Base-by-base conservation (phyloP, 2,797 vertebrate species). In the Antennarius maculatus region DNA sequence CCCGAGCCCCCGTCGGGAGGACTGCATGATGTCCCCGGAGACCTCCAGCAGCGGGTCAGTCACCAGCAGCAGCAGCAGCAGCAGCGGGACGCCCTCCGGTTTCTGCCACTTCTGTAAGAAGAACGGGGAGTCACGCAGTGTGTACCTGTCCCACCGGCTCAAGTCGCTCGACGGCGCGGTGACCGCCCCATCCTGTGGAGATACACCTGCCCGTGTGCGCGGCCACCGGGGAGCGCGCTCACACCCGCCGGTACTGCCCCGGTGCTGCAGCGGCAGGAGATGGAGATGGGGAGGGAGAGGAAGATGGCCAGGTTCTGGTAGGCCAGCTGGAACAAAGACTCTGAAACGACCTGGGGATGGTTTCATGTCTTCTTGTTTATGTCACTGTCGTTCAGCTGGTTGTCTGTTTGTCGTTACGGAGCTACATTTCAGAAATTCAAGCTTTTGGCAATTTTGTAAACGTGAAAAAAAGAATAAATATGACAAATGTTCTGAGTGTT, bases 171-270 rank as follows among this genome's bases (percentile, higher is more conserved):
- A 93, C 7, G 95, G 95, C 0, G 87, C 64, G n/a, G 86, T 96
- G 4, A 1, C 66, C 6, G 96, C 15, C 95, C 95, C 48, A 85
- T 97, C 54, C 86, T 96, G 7, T 74, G 94, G 37, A 92, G 68
- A 4, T 96, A 96, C n/a, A 88, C 82, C 16, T 97, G 95, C 53
- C 93, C 0, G 46, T 86, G 42, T 97, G 96, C 0, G 82, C 73
- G 0, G 94, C 94, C 65, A 95, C 93, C 0, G 95, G 94, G 0
- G 94, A 93, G 58, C n/a, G 50, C 9, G 95, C 96, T 0, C 96
- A 97, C 84, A 97, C 96, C 0, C 92, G 92, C 76, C 91, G 90
- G 31, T 95, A 96, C 74, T 97, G 96, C 31, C 94, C n/a, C 94
- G 0, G 68, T 84, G 41, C 31, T 10, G 7, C 46, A 52, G 59